Conservation (phyloP, 1,140 invertebrate genomes). For the Pseudomyrmex cubaensis region DNA sequence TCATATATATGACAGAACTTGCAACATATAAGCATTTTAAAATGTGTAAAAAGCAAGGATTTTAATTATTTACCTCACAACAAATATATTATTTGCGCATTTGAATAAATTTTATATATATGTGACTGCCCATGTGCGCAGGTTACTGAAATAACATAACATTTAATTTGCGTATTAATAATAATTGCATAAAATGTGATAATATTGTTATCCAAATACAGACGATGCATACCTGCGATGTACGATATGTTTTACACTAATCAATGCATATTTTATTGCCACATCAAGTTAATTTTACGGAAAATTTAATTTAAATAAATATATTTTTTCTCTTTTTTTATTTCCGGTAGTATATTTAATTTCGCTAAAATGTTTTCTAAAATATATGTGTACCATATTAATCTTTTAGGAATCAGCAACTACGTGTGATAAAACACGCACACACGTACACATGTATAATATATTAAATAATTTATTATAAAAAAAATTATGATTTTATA, state of each 20-base stretch:
- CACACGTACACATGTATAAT: background rate
- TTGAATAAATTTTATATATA: slow-evolving; percentile 7
- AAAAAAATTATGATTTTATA: background rate
- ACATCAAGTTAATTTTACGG: background rate
- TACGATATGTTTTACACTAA: background rate
- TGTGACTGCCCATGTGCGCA: background rate
- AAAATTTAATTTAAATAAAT: no score
- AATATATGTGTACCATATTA: no score
- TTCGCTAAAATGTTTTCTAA: no score
- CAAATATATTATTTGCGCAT: background rate
- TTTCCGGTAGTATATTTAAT: background rate
- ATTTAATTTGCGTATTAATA: slow-evolving; percentile 27
- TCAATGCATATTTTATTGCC: background rate
- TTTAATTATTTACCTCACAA: background rate
- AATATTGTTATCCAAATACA: slow-evolving; percentile 30
- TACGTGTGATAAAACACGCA: no score
- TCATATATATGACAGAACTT: no score
- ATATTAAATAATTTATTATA: background rate
- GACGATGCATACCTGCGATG: background rate
- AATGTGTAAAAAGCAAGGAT: background rate
- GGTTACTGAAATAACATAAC: slow-evolving; percentile 28
- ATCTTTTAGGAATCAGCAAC: background rate
- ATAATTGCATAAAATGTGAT: slow-evolving; percentile 45
- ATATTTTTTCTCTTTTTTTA: background rate
- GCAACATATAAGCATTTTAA: background rate